Base-by-base conservation (phyloP, 2,113 vertebrate genomes). In the Sarotherodon lohbergeri region DNA sequence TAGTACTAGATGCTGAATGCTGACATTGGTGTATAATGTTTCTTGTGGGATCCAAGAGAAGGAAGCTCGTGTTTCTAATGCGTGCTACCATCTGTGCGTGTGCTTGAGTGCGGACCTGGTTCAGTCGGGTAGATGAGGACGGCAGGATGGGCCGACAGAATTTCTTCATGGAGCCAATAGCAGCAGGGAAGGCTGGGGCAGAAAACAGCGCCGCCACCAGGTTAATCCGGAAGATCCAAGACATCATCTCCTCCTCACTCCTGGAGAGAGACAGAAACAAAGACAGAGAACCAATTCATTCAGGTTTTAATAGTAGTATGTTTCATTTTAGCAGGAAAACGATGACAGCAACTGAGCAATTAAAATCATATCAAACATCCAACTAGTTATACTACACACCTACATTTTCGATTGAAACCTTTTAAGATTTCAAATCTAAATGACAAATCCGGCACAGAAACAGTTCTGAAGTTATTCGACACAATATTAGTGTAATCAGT, bases 111-210 rank as follows among this genome's bases (percentile, higher is more conserved):
- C 52, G 16, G 84, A 98, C 97, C 97, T 98, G 97, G 50, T 93
- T 98, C 55, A 99, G 97, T 90, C 98, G 97, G 12, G 98, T 99
- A 71, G 95, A 96, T 54, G 97, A 98, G 0, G 97, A 97, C 9
- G 97, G 98, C 87, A 99, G 94, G 55, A 99, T 97, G 0, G 98
- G 98, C 61, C 98, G 97, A 82, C 97, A 98, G 95, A 99, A 99
- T 93, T 99, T 99, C 96, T 99, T 98, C 98, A 99, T 98, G 88
- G 98, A 99, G 88, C 98, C 98, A 29, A 99, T 99, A 5, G 98
- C 98, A 16, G 98, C 98, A 8, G 98, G 98, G 91, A 99, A 99
- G 71, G 98, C 98, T 0, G 98, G 98, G 48, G 98, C 98, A 1
- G 98, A 99, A 94, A 99, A 99, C 87, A 99, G 97, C 59, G 98